phyloP scores from a whole-genome alignment of 92 coral and sea anemone genomes.

The Epizoanthus ramosus region DNA sequence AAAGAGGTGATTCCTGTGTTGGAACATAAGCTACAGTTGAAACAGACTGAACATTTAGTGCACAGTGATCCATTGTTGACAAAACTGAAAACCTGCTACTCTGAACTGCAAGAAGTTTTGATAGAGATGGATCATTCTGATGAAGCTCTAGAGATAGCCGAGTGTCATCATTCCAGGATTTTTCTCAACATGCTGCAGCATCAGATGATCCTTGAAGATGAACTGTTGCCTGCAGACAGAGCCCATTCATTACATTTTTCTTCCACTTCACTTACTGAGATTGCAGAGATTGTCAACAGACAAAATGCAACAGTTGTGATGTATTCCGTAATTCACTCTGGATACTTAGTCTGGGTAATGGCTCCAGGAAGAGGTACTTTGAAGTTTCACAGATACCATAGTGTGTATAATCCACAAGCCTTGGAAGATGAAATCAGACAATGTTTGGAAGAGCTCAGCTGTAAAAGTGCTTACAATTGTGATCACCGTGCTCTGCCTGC shows the following conservation, averaged over 20 bases:
- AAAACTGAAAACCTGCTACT: conserved; percentile 67
- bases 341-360: conserved; percentile 74
- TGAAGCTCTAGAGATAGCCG: conserved; percentile 78
- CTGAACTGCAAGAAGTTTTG: conserved; percentile 76
- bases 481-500: conserved; percentile 85
- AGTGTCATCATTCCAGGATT: conserved; percentile 69
- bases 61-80: conserved; percentile 53
- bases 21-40: conserved; percentile 69
- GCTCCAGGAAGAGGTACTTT: conserved; percentile 72
- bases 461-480: conserved; percentile 52
- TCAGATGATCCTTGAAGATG: conserved; percentile 41
- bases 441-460: conserved; percentile 68
- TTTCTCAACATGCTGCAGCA: conserved; percentile 66
- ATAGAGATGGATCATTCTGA: conserved; percentile 66
- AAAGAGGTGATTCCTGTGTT: conserved; percentile 73
- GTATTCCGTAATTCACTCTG: conserved; percentile 65
- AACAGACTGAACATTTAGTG: conserved; percentile 18
- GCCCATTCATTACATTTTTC: conserved; percentile 6
- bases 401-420: conserved; percentile 56
- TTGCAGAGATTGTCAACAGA: conserved; percentile 45
- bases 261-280: conserved; percentile 68
- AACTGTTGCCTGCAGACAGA: neutral
- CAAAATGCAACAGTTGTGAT: conserved; percentile 60
- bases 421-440: conserved; percentile 55
- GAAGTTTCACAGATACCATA: conserved; percentile 70